Base-by-base conservation (phyloP, 23 tunicate species). In the Halocynthia roretzi region DNA sequence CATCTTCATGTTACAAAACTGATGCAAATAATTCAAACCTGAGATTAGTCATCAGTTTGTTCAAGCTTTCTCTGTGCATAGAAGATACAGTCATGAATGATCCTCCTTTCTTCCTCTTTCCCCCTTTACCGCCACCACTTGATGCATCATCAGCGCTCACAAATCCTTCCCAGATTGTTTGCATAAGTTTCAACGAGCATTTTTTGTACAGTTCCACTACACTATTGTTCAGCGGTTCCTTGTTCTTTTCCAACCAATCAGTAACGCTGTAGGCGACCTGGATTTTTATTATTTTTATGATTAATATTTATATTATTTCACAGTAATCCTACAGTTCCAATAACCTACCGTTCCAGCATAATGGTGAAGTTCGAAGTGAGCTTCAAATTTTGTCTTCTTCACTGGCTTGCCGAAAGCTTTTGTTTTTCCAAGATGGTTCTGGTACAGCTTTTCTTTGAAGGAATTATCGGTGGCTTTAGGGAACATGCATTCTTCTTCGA, bases 401-500 rank as follows among this genome's bases (percentile, higher is more conserved):
- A 69, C 80, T 12, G 94, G 94, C 71, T 93, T 93, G 31, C 91
- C 98, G 62, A 93, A 87, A 12, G 98, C 82, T 76, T 81, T 82
- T 64, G 93, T 77, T 80, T 93, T 93, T 57, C 90, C 90, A 64
- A 84, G 83, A 80, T 93, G 98, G 67, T 85, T 87, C 66, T 87
- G 91, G 80, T 87, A 93, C 17, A 93, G 87, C 64, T 93, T 93
- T 51, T 87, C 98, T 74, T 76, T 74, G 85, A 87, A 93, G 23
- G 90, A 83, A 64, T 83, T 77, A 71, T 93, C 98, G 7, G 94
- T 77, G 31, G 98, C 98, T 84, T 93, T 93, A 6, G 98, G 98
- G 70, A 93, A 81, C 86, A 93, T 93, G 83, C 91, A 93, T 69
- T 93, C 98, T 83, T 93, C 98, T 66, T 93, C 98, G 22, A 93